phyloP scores from a whole-genome alignment of 2,113 vertebrate species.

The Protobothrops mucrosquamatus region DNA sequence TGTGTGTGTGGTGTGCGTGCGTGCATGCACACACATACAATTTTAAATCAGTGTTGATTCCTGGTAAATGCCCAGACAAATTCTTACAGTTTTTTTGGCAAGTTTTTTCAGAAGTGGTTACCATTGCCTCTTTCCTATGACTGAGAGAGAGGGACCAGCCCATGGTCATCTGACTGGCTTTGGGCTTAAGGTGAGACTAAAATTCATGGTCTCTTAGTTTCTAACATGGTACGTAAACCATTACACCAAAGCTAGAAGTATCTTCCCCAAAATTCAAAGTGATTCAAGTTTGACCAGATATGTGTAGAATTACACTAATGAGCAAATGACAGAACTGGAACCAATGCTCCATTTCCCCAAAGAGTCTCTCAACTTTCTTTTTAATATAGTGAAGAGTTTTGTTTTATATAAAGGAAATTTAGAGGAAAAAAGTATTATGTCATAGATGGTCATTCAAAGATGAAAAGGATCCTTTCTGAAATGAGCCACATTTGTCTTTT shows the following conservation, averaged over 20 bases:
- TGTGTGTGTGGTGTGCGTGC: background rate
- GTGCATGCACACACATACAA: background rate
- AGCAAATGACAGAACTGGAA: background rate
- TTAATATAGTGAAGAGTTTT: background rate
- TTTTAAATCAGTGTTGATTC: background rate
- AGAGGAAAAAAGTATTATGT: background rate
- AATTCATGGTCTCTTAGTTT: background rate
- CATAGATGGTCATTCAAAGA: conserved; percentile 8
- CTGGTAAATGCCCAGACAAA: background rate
- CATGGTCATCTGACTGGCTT: background rate
- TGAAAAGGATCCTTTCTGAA: conserved; percentile 56
- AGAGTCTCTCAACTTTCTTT: conserved; percentile 4
- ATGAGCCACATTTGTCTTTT: conserved; percentile 59
- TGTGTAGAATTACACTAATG: background rate
- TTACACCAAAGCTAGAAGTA: background rate
- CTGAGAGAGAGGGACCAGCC: background rate
- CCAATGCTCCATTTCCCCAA: background rate
- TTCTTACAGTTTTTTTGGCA: background rate
- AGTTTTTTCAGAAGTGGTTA: background rate
- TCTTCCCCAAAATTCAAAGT: background rate
- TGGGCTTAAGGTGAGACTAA: background rate
- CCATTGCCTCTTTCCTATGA: background rate
- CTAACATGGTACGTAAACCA: background rate
- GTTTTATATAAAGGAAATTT: conserved; percentile 24
- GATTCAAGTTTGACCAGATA: background rate